Evolutionary conservation across 2,797 vertebrate species (phyloP), one percentile per base, ranked within the genome.

Genomic region (Chiroxiphia lanceolata): DNA sequence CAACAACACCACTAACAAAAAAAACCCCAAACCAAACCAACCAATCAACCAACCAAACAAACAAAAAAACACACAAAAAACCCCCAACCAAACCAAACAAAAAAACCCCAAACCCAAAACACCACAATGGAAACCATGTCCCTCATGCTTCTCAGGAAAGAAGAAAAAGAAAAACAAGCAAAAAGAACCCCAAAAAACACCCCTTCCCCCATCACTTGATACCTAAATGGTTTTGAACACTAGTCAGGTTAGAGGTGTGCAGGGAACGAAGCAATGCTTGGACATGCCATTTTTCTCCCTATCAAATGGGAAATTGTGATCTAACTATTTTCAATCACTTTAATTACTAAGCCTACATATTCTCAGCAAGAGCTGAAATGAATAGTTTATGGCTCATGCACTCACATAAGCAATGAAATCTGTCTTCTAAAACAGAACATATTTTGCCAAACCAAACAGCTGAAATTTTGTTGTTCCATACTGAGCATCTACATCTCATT

Each of bases 401-500:
- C 45, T 86, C 56, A 68, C 19, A 60, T 4, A 70, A 54, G 42
- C 80, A 69, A 36, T 13, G 3, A 83, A 60, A 71, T 85, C 8
- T 47, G 11, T 60, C 42, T 84, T 79, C 0, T 3, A 68, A 86
- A 20, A 51, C 34, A 19, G 16, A 83, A 56, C 0, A 23, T 15
- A 56, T 17, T 80, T 53, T 3, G 7, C 20, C 34, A 78, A 89
- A 80, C 4, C 6, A 34, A 87, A 86, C 0, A 47, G 45, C 8
- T 40, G 19, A 59, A 80, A 26, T 33, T 13, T 11, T 75, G 5
- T 12, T 64, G 7, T 61, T 64, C 34, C 31, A 5, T 42, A 68
- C 0, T 0, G 1, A 50, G 26, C 16, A 84, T 4, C 38, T 72
- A 0, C 3, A 40, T 3, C 26, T 71, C 4, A 2, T 27, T 67